A percentile compares a stretch with the other conserved stretches of the same genome.
Conservation (phyloP, 2,888 invertebrate genomes). For the Apantesis nais region DNA sequence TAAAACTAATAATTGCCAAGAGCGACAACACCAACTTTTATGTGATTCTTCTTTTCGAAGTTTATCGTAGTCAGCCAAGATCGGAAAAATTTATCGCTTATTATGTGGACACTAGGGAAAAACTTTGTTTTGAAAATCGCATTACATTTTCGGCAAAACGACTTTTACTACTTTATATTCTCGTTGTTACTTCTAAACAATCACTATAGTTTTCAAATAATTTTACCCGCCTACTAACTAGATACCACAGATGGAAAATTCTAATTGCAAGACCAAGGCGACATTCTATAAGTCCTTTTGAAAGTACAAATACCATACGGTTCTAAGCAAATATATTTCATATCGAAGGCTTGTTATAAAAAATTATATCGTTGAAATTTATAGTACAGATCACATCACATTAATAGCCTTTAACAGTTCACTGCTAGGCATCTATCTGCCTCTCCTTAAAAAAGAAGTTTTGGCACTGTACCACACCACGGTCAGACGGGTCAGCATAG, state of each 20-base stretch:
- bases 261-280: not conserved
- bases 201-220: not conserved
- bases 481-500: no score
- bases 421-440: no score
- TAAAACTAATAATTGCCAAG: not conserved
- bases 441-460: no score
- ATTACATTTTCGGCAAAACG: not conserved
- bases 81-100: not conserved
- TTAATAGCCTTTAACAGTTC: no score
- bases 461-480: no score
- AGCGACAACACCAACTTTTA: not conserved
- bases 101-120: not conserved
- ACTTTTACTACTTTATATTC: not conserved
- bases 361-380: no score
- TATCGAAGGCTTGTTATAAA: no score
- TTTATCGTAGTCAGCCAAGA: not conserved
- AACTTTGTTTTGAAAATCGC: not conserved
- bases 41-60: not conserved
- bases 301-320: not conserved
- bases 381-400: no score
- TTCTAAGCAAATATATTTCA: no score
- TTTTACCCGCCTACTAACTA: not conserved
- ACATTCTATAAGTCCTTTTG: not conserved
- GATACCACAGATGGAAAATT: not conserved
- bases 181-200: not conserved